Percentiles rank a stretch among this genome's conserved stretches.
phyloP scores from a whole-genome alignment of 1,140 invertebrate genomes.

The Neodiprion pinetum region DNA sequence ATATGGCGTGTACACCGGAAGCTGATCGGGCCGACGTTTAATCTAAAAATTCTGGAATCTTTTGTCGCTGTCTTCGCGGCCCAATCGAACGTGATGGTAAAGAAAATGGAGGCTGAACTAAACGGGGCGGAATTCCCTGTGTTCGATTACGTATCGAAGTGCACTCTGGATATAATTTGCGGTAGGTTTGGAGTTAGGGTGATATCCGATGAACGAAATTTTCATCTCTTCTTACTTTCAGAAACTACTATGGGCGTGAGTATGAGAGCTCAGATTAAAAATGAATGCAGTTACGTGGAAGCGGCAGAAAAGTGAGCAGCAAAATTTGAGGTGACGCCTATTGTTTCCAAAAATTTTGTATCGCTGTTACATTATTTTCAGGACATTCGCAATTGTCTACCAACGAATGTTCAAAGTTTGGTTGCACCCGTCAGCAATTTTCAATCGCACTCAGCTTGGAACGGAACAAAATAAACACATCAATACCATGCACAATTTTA shows the following conservation, averaged over 20 bases:
- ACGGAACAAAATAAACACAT: not conserved
- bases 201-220: not conserved
- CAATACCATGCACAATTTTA: not conserved
- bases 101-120: conserved; percentile 58
- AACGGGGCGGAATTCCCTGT: conserved; percentile 62
- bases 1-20: conserved; percentile 73
- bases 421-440: not conserved
- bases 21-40: conserved; percentile 76
- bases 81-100: conserved; percentile 65
- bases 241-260: conserved; percentile 29
- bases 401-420: not conserved
- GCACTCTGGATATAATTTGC: conserved; percentile 76
- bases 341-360: not conserved
- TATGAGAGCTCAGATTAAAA: conserved; percentile 19
- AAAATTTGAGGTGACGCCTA: not conserved
- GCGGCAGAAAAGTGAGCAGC: no score
- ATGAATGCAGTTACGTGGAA: not conserved
- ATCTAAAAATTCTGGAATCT: conserved; percentile 76
- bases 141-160: conserved; percentile 68
- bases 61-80: conserved; percentile 75
- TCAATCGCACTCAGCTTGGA: not conserved
- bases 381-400: not conserved
- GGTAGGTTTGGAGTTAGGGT: conserved; percentile 48
- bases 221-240: conserved; percentile 13
- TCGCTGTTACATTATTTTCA: not conserved